Base-by-base conservation (phyloP, 2,888 invertebrate species). In the Hypercompe scribonia region DNA sequence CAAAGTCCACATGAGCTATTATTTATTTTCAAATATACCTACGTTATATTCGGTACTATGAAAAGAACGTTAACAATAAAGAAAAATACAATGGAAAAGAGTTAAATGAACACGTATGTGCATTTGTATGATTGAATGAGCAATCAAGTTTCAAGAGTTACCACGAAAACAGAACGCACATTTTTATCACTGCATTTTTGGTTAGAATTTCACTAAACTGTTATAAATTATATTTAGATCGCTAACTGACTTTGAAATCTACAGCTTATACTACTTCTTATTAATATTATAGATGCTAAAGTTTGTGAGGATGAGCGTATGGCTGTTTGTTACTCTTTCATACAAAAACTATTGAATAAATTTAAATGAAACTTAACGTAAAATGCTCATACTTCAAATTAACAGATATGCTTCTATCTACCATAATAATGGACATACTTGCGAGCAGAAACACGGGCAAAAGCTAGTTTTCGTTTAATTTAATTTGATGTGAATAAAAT, bases 41-140 rank as follows among this genome's bases (percentile, higher is more conserved):
- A 36, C 31, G 28, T 61, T 58, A 70, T 66, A 73, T 73, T 68
- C 10, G 46, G 31, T 39, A 24, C 64, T 77, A 70, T 75, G 77
- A 74, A 79, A 75, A 71, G 46, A 68, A 76, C 71, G 70, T 65
- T 73, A 82, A 84, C 80, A 82, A 78, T 79, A 70, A 71, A 75
- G 73, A 65, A 65, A 74, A 76, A 70, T 63, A 73, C 77, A 76
- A 75, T 73, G 71, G 72, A 84, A 78, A 76, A 79, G 75, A 83
- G 79, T 84, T 79, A 77, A 79, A 80, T 81, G 84, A 81, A 80
- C 77, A 68, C 72, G 82, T 70, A 72, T 76, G 67, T 77, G 76
- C 77, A 78, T 81, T 83, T 80, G 76, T 80, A 77, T 80, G 78
- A 84, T 77, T 78, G 81, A 83, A 81, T 83, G 83, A 78, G 75